Evolutionary conservation across 2,797 vertebrate species (phyloP).

Genomic region (Takifugu ocellatus): DNA sequence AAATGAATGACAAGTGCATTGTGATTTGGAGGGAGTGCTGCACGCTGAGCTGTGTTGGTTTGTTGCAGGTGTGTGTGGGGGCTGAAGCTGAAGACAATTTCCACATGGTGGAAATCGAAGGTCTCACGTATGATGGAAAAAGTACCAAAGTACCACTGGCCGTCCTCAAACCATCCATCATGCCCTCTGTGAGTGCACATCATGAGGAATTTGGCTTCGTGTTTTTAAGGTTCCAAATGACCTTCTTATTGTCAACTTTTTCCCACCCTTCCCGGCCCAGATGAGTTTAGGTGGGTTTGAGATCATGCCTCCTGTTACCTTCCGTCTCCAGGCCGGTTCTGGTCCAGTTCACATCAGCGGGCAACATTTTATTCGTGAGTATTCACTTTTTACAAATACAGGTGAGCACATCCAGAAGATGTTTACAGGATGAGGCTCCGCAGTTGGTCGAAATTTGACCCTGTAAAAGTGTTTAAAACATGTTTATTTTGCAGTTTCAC

Average conservation of each 20-base stretch:
- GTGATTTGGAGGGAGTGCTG: background rate
- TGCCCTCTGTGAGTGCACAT: conserved; percentile 75
- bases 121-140: conserved; percentile 76
- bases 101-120: conserved; percentile 80
- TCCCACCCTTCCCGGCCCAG: conserved; percentile 41
- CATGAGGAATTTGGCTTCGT: background rate
- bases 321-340: conserved; percentile 78
- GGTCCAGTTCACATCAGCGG: conserved; percentile 82
- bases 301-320: conserved; percentile 79
- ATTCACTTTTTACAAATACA: background rate
- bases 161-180: conserved; percentile 75
- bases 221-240: background rate
- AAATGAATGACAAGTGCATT: background rate
- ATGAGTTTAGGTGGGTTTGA: conserved; percentile 81
- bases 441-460: too few species aligned
- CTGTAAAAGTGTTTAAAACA: background rate
- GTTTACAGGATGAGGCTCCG: too few species aligned
- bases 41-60: conserved; percentile 4
- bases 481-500: background rate
- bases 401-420: background rate
- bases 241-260: background rate
- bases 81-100: conserved; percentile 79
- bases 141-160: conserved; percentile 75
- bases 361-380: conserved; percentile 83
- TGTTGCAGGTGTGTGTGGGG: conserved; percentile 76